Percentiles rank a stretch among this genome's conserved stretches.
phyloP scores from a whole-genome alignment of 2,797 vertebrate species.

The Lepidocolaptes lacrymiger region DNA sequence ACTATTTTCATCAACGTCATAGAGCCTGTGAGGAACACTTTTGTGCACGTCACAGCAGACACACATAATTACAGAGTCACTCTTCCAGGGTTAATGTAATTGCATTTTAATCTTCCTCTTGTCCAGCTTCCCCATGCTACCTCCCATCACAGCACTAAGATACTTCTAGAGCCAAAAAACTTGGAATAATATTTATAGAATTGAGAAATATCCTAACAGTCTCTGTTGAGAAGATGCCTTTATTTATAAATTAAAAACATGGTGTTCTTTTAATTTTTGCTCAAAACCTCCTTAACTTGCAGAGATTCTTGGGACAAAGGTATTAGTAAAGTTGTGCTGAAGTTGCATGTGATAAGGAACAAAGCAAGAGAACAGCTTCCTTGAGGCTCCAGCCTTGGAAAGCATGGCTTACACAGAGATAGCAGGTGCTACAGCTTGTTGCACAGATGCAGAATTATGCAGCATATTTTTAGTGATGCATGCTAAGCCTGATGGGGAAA shows the following conservation, averaged over 20 bases:
- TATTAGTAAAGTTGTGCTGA: neutral
- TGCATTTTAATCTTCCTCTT: neutral
- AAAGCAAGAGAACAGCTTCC: neutral
- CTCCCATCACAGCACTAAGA: neutral
- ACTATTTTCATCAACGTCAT: neutral
- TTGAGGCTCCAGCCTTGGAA: neutral
- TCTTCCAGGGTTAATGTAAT: neutral
- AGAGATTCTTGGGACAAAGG: neutral
- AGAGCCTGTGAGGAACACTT: neutral
- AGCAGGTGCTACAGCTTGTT: neutral
- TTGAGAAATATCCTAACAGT: neutral
- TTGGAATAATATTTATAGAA: neutral
- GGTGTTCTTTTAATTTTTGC: neutral
- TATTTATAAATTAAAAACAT: neutral
- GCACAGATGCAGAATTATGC: neutral
- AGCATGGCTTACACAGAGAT: fast-evolving
- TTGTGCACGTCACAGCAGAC: neutral
- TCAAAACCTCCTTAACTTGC: neutral
- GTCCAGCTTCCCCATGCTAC: neutral
- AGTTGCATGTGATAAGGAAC: neutral
- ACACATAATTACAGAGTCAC: fast-evolving
- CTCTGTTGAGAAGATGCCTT: neutral
- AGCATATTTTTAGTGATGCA: neutral
- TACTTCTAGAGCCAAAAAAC: neutral
- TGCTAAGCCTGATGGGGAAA: neutral